Base-by-base conservation (phyloP, 2,797 vertebrate genomes). In the Aselliscus stoliczkanus region DNA sequence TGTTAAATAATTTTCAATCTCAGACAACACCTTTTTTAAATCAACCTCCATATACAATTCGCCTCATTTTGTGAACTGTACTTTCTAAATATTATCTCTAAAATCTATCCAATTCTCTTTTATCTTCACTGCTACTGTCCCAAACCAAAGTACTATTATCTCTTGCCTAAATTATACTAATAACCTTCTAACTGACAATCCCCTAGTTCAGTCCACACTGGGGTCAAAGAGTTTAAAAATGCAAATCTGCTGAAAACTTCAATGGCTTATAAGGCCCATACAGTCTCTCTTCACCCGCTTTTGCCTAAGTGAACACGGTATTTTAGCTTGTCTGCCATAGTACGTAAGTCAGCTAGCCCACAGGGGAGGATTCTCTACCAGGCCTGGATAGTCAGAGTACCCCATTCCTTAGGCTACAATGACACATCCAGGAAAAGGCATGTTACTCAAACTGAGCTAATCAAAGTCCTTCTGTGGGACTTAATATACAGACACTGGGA, bases 1-100 rank as follows among this genome's bases (percentile, higher is more conserved):
- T 58, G 27, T 85, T 94, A 89, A 83, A 25, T 47, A 94, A 92
- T 54, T 85, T 52, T 89, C 73, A 77, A 31, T 87, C 18, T 93
- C 37, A 50, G 62, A 69, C n/a, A 62, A 21, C 17, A 34, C 23
- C 37, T 44, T 60, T 47, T 44, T 34, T 20, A 7, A 7, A 47
- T 65, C 27, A 67, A 15, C 37, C 47, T 92, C 34, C 52, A 84
- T 17, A 62, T 58, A 31, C 7, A 92, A 60, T 80, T 64, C 80
- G 17, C 39, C 69, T 84, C 62, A 85, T 86, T 94, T 67, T 93
- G 44, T 75, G 75, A 96, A 72, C 1, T 92, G 14, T 25, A 83
- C 5, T 92, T 88, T 77, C 39, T 94, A 94, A 83, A 64, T 60
- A 9, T 10, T 50, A 65, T 52, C 29, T 86, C 23, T 58, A 89